Percentiles rank a stretch among this genome's conserved stretches.
phyloP scores from a whole-genome alignment of 2,113 vertebrate species.

The Grammatotria lemairii region DNA sequence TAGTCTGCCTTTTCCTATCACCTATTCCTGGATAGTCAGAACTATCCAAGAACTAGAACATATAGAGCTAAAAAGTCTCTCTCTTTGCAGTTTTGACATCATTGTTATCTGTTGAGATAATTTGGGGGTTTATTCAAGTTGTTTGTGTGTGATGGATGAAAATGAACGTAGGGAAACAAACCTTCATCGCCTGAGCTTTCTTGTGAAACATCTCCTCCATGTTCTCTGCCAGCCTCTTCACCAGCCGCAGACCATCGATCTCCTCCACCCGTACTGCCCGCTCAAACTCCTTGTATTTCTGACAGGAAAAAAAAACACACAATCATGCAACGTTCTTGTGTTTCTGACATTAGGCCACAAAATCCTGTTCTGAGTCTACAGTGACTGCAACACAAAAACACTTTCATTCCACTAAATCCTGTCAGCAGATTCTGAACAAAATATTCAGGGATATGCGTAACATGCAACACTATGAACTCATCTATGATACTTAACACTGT shows the following conservation, averaged over 20 bases:
- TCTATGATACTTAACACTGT: not conserved
- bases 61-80: not conserved
- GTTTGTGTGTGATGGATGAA: not conserved
- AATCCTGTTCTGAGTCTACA: not conserved
- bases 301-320: slow-evolving; percentile 23
- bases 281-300: slow-evolving; percentile 99
- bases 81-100: not conserved
- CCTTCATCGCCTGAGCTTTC: slow-evolving; percentile 91
- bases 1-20: not conserved
- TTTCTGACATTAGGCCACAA: slow-evolving; percentile 73
- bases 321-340: slow-evolving; percentile 73
- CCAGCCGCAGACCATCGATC: slow-evolving; percentile 92
- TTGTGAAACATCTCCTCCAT: slow-evolving; percentile 99
- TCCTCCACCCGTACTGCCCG: slow-evolving; percentile 89
- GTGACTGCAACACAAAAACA: not conserved
- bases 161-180: slow-evolving; percentile 23
- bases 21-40: not conserved
- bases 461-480: not conserved
- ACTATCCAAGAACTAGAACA: no score
- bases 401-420: not conserved
- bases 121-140: not conserved
- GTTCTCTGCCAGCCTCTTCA: slow-evolving; percentile 90
- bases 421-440: not conserved
- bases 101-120: not conserved
- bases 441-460: not conserved